Evolutionary conservation across 2,888 invertebrate genomes (phyloP), one percentile per base, ranked within the genome.

Genomic region (Archaeoteleia sp.): DNA sequence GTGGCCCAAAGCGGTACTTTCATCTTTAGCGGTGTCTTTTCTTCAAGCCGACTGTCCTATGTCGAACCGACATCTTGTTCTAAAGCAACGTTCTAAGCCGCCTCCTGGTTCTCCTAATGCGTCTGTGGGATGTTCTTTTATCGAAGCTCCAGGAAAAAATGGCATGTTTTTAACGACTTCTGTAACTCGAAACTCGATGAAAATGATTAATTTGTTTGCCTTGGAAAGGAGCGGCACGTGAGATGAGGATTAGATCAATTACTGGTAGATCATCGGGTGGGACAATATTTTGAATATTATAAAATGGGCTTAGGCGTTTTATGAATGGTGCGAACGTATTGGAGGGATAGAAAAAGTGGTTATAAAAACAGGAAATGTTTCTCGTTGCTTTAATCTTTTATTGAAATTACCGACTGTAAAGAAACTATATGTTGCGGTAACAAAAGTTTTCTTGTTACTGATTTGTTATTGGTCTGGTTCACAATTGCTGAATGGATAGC

Each of bases 1-100:
- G 81, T 81, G 81, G 78, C 79, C 62, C 55, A 63, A 49, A 71
- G 55, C 76, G 72, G 72, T 66, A 61, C 80, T 80, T 81, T 82
- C 79, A 82, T 82, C 80, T 78, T 61, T 49, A 25, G 55, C 70
- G 73, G 63, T 48, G 32, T 71, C 67, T 71, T 71, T 67, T 32
- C 43, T 8, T 13, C 20, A 51, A 30, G 40, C 58, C 57, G 67
- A 54, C 62, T 53, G 48, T 66, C 66, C 60, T 45, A 37, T 34
- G 46, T 13, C 46, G 40, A 58, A 45, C 58, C 62, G 62, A 62
- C 55, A 58, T 66, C 58, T 62, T 60, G 66, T 71, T 71, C 67
- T 67, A 60, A 66, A 57, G 61, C 55, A 45, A 40, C 7, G 53
- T 46, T 57, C 32, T 20, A 54, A n/a, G n/a, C 30, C 57, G 29